phyloP scores from a whole-genome alignment of 2,797 vertebrate species.

The Pipistrellus pipistrellus region DNA sequence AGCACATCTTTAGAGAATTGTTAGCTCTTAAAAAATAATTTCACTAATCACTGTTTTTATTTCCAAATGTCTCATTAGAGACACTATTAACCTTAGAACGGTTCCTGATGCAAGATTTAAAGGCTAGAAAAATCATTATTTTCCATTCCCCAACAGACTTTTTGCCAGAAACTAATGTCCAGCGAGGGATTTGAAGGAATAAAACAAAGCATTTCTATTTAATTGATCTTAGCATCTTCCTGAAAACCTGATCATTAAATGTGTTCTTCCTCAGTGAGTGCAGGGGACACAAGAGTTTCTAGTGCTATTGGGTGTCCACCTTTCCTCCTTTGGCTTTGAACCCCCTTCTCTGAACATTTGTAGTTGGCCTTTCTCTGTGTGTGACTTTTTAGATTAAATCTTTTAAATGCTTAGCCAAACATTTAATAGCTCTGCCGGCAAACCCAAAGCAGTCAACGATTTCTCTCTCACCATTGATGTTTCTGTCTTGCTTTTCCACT shows the following conservation, averaged over 20 bases:
- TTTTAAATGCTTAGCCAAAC: background rate
- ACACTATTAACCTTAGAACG: slow-evolving; percentile 55
- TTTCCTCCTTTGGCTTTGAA: background rate
- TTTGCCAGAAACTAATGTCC: slow-evolving; percentile 60
- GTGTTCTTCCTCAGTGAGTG: background rate
- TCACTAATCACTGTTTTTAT: slow-evolving; percentile 25
- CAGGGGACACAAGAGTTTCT: background rate
- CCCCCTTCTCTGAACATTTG: background rate
- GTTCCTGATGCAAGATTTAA: slow-evolving; percentile 44
- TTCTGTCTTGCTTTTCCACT: no score
- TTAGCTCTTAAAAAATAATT: slow-evolving; percentile 47
- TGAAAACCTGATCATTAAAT: slow-evolving; percentile 7
- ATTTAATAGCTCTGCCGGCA: background rate
- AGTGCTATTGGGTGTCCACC: rapidly evolving
- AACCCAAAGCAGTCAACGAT: background rate
- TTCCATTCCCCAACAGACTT: slow-evolving; percentile 15
- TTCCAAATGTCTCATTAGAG: slow-evolving; percentile 56
- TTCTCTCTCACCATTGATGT: no score
- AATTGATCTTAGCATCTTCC: slow-evolving; percentile 4
- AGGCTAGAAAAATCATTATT: slow-evolving; percentile 63
- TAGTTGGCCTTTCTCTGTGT: background rate
- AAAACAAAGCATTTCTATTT: background rate
- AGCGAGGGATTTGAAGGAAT: background rate
- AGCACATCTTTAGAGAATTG: slow-evolving; percentile 52
- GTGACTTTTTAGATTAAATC: slow-evolving; percentile 13